Base-by-base conservation (phyloP, 2,888 invertebrate genomes). In the Nipponacmea schrenckii region DNA sequence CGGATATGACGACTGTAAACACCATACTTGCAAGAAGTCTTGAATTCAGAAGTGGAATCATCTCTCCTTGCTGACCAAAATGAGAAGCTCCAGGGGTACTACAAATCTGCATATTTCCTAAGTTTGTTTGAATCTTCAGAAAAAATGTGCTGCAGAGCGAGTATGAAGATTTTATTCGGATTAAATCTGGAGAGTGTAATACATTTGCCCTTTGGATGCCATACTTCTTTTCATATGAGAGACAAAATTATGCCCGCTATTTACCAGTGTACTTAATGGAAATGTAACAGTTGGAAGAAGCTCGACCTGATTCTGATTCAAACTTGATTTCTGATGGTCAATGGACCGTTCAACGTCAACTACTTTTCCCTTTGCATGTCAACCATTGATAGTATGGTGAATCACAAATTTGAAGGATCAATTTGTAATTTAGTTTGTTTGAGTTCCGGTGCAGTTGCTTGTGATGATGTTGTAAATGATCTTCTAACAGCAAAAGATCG, bases 191-290 rank as follows among this genome's bases (percentile, higher is more conserved):
- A 20, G 48, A 39, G 10, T 24, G 27, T 27, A 63, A 63, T n/a
- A 69, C 64, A 2, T 72, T 70, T 72, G 63, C 62, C 8, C 70
- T 71, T 27, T 74, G 73, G 50, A n/a, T 74, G 2, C 69, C 74
- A 8, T 50, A 17, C 8, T 50, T 20, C 1, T 50, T 50, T 17
- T 8, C 17, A 12, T 50, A 50, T 50, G 50, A 50, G 12, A 5
- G 50, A 2, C 8, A 12, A 14, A 50, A n/a, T n/a, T n/a, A n/a
- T n/a, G n/a, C n/a, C n/a, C n/a, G n/a, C n/a, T n/a, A 12, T 15
- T 1, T n/a, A 1, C 65, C 65, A 0, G 63, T 65, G 14, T 78
- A 78, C 65, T 77, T 45, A 68, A 64, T 65, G 20, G 48, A 46
- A 24, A 67, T 67, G 67, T 17, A n/a, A 12, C 17, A 67, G 10